A percentile compares a stretch with the other conserved stretches of the same genome.
phyloP scores from a whole-genome alignment of 2,888 invertebrate genomes.

The Conus canariensis region DNA sequence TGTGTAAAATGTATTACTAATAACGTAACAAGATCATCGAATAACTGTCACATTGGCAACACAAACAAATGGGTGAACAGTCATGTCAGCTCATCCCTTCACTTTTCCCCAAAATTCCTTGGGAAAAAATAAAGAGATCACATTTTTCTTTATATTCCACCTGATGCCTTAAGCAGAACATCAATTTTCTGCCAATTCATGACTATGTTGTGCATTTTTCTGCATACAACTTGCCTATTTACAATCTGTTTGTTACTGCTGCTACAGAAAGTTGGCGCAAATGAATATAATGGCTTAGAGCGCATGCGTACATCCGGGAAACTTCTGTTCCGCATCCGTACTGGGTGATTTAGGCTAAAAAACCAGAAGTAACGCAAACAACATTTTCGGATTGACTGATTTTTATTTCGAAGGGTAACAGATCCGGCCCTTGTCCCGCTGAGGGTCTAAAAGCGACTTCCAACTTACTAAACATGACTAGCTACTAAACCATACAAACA shows the following conservation, averaged over 20 bases:
- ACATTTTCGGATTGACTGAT: no score
- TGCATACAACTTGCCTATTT: background rate
- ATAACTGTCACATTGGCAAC: no score
- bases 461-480: no score
- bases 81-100: background rate
- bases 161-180: background rate
- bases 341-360: background rate
- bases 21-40: background rate
- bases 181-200: background rate
- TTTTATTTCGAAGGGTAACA: background rate
- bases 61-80: background rate
- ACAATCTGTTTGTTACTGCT: background rate
- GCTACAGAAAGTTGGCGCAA: conserved; percentile 73
- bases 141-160: background rate
- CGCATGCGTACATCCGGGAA: conserved; percentile 71
- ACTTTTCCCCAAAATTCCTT: background rate
- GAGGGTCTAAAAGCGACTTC: no score
- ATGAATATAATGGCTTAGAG: conserved; percentile 69
- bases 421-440: no score
- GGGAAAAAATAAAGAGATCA: background rate
- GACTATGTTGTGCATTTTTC: background rate
- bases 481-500: no score
- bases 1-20: background rate
- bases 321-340: conserved; percentile 59
- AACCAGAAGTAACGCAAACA: no score